These are phyloP conservation scores for Solea senegalensis DNA, from an alignment of 2,113 vertebrate genomes.

Conservation along the genomic window DNA sequence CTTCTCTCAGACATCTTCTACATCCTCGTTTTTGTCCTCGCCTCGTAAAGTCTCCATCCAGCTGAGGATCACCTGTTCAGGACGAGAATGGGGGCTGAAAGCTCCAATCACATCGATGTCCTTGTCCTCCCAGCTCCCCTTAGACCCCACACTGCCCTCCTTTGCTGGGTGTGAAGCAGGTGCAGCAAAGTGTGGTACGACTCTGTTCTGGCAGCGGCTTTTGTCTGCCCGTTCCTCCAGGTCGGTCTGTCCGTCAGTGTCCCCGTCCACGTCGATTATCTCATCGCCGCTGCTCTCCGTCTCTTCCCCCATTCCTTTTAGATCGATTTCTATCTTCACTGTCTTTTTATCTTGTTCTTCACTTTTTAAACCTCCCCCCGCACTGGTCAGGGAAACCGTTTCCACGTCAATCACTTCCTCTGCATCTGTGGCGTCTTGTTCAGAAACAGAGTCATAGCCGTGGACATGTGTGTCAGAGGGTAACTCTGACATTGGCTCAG, in stretches of 20 bases:
- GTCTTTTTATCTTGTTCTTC: not conserved
- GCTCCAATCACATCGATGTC: constrained; percentile 69
- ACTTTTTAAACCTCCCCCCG: not conserved
- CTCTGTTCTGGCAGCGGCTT: no score
- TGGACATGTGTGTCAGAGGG: not conserved
- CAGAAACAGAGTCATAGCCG: not conserved
- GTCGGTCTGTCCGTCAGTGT: not conserved
- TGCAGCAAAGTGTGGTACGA: not conserved
- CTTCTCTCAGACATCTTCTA: constrained; percentile 60
- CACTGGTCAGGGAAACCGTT: not conserved
- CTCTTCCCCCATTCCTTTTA: not conserved
- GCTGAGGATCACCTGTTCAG: constrained; percentile 30
- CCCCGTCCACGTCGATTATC: constrained; percentile 35
- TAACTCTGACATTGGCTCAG: not conserved
- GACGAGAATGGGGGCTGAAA: constrained; percentile 34
- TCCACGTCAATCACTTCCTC: constrained; percentile 24
- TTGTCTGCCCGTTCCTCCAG: not conserved
- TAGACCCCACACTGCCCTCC: not conserved
- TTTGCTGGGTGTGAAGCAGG: not conserved
- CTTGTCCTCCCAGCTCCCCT: constrained; percentile 36
- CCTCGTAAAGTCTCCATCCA: constrained; percentile 44
- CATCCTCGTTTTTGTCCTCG: constrained; percentile 35
- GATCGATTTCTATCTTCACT: not conserved
- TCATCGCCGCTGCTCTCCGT: constrained; percentile 8
- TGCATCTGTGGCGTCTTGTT: not conserved